These are phyloP conservation scores for Cosmopolites sordidus DNA, from an alignment of 2,888 invertebrate genomes.

Conservation along the genomic window DNA sequence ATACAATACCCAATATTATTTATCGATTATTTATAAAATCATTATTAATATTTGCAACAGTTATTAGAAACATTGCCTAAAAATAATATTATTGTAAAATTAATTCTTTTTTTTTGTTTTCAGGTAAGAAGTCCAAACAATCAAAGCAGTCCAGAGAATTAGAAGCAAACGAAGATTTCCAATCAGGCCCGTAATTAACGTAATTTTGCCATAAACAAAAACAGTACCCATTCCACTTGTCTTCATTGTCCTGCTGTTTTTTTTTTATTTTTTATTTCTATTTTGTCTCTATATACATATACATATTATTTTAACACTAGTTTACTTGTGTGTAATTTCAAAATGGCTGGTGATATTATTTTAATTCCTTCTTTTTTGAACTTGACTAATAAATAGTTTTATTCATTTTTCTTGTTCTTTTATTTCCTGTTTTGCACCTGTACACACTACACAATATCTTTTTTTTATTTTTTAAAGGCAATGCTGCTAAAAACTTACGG, in stretches of 20 bases:
- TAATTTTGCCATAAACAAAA: neutral
- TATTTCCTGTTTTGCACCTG: slow-evolving; percentile 7
- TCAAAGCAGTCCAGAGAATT: slow-evolving; percentile 14
- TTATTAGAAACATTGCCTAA: no score
- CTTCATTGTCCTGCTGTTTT: neutral
- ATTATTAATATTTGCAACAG: no score
- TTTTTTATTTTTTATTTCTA: neutral
- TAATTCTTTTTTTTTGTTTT: slow-evolving; percentile 10
- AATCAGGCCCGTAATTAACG: neutral
- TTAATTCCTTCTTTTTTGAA: slow-evolving; percentile 4
- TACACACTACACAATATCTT: neutral
- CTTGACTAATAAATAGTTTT: slow-evolving; percentile 19
- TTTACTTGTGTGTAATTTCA: neutral
- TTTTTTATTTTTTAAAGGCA: no score
- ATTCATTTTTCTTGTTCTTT: slow-evolving; percentile 15
- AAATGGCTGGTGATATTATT: slow-evolving; percentile 21
- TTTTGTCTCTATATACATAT: neutral
- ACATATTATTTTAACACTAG: neutral
- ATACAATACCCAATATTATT: no score
- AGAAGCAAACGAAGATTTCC: slow-evolving; percentile 4
- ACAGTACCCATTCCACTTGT: neutral
- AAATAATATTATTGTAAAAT: no score
- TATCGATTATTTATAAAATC: no score
- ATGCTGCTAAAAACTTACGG: no score
- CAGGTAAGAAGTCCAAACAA: slow-evolving; percentile 25